Conservation (phyloP, 2,797 vertebrate genomes). For the Crotalus adamanteus region DNA sequence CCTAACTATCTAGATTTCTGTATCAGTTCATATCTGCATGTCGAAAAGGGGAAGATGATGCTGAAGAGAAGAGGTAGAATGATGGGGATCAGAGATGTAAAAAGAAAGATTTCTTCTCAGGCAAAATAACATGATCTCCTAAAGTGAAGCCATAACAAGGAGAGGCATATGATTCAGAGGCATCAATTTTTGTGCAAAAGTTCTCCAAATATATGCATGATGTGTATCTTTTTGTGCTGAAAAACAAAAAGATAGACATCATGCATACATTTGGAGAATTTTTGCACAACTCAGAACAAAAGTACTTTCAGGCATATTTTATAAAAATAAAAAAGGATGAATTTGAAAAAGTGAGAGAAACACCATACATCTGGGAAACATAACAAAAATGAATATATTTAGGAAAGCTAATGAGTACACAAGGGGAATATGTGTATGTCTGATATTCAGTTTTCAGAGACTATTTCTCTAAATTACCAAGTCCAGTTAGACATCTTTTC, state of each 20-base stretch:
- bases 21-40: background rate
- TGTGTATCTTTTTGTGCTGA: background rate
- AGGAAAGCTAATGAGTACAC: background rate
- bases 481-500: background rate
- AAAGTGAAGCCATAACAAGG: background rate
- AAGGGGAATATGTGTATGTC: background rate
- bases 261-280: background rate
- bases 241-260: background rate
- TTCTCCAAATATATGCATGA: background rate
- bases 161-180: background rate
- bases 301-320: background rate
- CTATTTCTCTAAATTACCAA: background rate
- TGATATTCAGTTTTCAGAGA: background rate
- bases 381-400: background rate
- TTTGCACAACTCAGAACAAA: background rate
- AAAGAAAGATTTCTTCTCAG: background rate
- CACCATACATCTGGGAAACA: background rate
- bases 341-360: background rate
- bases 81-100: background rate
- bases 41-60: background rate
- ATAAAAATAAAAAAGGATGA: background rate
- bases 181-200: background rate
- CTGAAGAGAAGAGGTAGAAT: background rate
- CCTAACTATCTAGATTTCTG: background rate
- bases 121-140: background rate